Percentiles rank a stretch among this genome's conserved stretches.
Conservation (phyloP, 1,140 invertebrate genomes). For the Pogonus chalceus region DNA sequence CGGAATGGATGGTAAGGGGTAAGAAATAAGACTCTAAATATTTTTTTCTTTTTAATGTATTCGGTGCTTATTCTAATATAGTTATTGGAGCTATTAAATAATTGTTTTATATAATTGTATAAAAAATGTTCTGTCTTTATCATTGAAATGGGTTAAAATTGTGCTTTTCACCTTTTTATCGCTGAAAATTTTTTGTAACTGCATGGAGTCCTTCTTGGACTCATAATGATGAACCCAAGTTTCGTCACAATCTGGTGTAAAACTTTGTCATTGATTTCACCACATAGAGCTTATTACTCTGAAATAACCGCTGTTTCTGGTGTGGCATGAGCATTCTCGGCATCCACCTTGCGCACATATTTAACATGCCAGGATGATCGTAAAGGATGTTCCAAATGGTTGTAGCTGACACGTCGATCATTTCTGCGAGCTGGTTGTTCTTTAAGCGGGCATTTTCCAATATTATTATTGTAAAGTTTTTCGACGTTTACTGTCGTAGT, state of each 20-base stretch:
- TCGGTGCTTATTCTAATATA: too few species aligned
- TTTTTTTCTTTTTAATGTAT: too few species aligned
- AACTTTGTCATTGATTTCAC: neutral
- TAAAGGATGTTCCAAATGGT: neutral
- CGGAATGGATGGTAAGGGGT: too few species aligned
- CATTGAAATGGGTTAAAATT: neutral
- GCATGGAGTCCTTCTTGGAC: neutral
- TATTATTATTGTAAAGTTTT: neutral
- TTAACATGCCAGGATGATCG: neutral
- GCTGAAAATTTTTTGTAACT: neutral
- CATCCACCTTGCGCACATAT: neutral
- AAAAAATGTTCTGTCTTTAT: neutral
- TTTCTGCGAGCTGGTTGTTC: neutral
- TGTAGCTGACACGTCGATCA: neutral
- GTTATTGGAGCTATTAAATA: too few species aligned
- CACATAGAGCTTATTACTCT: too few species aligned
- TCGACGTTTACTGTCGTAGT: neutral
- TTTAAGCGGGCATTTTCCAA: neutral
- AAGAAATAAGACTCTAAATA: too few species aligned
- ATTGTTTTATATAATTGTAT: too few species aligned
- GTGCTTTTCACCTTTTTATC: neutral
- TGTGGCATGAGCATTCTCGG: neutral
- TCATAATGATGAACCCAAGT: neutral
- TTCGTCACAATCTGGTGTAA: neutral
- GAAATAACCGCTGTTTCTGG: neutral